Percentiles rank a stretch among this genome's conserved stretches.
Evolutionary conservation across 2,888 invertebrate genomes (phyloP).

Genomic region (Flexamia atlantica): DNA sequence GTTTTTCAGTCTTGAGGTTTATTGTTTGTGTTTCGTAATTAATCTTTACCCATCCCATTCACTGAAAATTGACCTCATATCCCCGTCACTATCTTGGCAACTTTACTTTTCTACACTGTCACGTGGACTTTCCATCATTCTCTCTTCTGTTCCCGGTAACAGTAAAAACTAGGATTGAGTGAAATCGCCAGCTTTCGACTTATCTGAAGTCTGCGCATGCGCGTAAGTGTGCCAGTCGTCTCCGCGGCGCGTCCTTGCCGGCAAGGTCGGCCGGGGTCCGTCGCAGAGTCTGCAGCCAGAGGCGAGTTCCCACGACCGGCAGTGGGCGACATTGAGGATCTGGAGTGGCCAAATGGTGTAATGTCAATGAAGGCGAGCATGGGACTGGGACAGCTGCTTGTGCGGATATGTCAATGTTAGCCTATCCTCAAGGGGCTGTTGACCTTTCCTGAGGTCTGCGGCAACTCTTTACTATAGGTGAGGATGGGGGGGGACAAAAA

Average conservation of each 20-base stretch:
- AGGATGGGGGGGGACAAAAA: too few species aligned
- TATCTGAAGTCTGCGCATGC: conserved; percentile 20
- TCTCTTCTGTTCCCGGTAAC: neutral
- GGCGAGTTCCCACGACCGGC: neutral
- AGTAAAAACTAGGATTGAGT: conserved; percentile 5
- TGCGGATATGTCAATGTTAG: too few species aligned
- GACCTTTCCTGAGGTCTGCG: too few species aligned
- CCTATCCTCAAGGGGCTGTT: too few species aligned
- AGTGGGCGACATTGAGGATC: neutral
- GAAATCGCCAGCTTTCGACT: conserved; percentile 12
- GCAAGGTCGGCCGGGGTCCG: neutral
- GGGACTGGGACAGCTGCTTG: too few species aligned
- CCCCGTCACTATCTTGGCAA: too few species aligned
- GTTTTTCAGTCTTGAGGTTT: too few species aligned
- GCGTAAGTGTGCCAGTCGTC: conserved; percentile 10
- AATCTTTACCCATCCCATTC: too few species aligned
- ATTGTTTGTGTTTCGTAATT: too few species aligned
- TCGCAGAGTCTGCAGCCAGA: neutral
- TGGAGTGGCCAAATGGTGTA: neutral
- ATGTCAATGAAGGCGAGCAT: neutral
- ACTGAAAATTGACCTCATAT: too few species aligned
- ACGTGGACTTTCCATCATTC: neutral
- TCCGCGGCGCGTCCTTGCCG: neutral
- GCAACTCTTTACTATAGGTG: too few species aligned
- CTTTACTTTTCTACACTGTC: too few species aligned